Evolutionary conservation across 2,797 vertebrate species (phyloP), one percentile per base, ranked within the genome.

Genomic region (Enteromius thamalakanensis): DNA sequence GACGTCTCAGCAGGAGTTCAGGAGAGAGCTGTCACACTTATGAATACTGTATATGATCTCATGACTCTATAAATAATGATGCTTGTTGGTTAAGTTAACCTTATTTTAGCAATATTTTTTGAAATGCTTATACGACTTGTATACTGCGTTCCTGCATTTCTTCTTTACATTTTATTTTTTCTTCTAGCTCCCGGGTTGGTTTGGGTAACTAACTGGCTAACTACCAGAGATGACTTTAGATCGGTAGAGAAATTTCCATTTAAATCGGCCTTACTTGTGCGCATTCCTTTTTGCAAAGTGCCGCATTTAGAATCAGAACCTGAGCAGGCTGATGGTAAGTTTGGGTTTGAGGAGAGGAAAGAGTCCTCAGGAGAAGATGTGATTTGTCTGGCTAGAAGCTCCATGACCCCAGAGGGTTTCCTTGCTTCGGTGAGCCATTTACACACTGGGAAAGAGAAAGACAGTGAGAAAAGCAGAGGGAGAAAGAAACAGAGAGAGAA

Each of bases 301-400:
- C 23, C 6, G 12, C 23, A 67, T 53, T 69, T 78, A 70, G n/a
- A 67, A 51, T 51, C 75, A 51, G 45, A 71, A 60, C 37, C 26
- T 34, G 19, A 58, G 37, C 72, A 32, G 64, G 4, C 71, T 72
- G 76, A 83, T 32, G 58, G 40, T 74, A 47, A 72, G 55, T 6
- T 71, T 78, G 53, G 82, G 40, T 80, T 80, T 68, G 69, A 67
- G 81, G 55, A 47, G 62, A 72, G 84, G 80, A 82, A 76, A 76
- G 65, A 14, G 71, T 82, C 79, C 49, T 81, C 83, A 40, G 64
- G 76, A 87, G 79, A 80, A 82, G 47, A 86, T 86, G 53, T 87
- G 82, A 88, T 82, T 88, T 79, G 86, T 88, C 45, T 88, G 79
- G 86, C 67, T 88, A 80, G 83, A 81, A 88, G 84, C 84, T 82